A percentile compares a stretch with the other conserved stretches of the same genome.
These are phyloP conservation scores for Drosophila arizonae DNA, from an alignment of 1,140 invertebrate genomes.

Conservation along the genomic window DNA sequence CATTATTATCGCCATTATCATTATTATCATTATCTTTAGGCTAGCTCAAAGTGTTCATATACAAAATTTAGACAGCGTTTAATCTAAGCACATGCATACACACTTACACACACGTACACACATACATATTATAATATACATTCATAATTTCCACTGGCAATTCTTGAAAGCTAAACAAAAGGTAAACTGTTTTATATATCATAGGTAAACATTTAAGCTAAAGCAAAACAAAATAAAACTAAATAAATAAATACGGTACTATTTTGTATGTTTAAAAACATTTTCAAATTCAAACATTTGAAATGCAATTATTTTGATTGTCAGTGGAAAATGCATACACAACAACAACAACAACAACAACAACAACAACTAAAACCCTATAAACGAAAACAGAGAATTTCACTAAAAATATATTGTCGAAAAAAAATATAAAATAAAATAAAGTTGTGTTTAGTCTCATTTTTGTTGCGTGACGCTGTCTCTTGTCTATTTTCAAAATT, in stretches of 20 bases:
- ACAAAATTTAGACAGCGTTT: conserved; percentile 21
- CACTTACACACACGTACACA: conserved; percentile 20
- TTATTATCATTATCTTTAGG: conserved; percentile 33
- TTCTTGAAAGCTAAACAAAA: not conserved
- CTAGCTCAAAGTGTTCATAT: not conserved
- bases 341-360: not conserved
- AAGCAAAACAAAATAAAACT: not conserved
- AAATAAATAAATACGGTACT: not conserved
- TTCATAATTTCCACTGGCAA: conserved; percentile 27
- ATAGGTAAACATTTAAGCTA: no score
- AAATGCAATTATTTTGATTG: conserved; percentile 27
- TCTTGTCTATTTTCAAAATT: conserved; percentile 30
- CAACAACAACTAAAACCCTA: not conserved
- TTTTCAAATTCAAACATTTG: not conserved
- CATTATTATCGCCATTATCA: conserved; percentile 32
- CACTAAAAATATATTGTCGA: not conserved
- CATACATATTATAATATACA: conserved; percentile 16
- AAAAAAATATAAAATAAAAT: conserved; percentile 23
- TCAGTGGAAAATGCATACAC: conserved; percentile 34
- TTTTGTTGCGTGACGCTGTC: conserved; percentile 52
- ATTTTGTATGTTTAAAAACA: no score
- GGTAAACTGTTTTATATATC: no score
- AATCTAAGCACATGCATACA: conserved; percentile 53
- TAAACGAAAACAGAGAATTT: not conserved
- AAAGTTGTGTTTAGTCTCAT: conserved; percentile 40